A percentile compares a stretch with the other conserved stretches of the same genome.
These are phyloP conservation scores for Lerema accius DNA, from an alignment of 1,140 invertebrate species.

Conservation along the genomic window DNA sequence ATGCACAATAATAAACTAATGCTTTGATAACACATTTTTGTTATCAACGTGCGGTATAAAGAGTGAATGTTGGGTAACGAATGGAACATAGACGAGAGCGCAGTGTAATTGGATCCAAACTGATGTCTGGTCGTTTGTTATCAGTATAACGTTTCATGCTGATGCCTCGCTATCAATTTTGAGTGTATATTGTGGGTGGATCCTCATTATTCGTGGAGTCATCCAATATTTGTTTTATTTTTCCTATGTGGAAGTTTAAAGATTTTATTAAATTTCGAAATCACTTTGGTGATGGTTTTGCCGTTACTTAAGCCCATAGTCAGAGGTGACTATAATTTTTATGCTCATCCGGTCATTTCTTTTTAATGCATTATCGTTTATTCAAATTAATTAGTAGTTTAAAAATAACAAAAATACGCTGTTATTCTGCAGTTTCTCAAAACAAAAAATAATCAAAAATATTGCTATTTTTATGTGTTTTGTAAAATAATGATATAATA, in stretches of 20 bases:
- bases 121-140: constrained; percentile 64
- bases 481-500: too few relatives aligned
- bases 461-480: too few relatives aligned
- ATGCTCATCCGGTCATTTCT: too few relatives aligned
- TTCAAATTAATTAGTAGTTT: too few relatives aligned
- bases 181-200: constrained; percentile 43
- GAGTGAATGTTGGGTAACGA: constrained; percentile 48
- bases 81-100: constrained; percentile 48
- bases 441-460: too few relatives aligned
- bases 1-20: constrained; percentile 42
- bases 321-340: too few relatives aligned
- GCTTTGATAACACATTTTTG: constrained; percentile 39
- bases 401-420: too few relatives aligned
- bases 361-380: too few relatives aligned
- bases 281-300: too few relatives aligned
- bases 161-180: constrained; percentile 47
- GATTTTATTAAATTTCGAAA: too few relatives aligned
- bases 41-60: constrained; percentile 34
- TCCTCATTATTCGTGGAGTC: constrained; percentile 28
- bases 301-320: too few relatives aligned
- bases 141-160: constrained; percentile 51
- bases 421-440: too few relatives aligned
- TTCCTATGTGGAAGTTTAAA: neutral
- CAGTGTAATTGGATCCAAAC: constrained; percentile 63
- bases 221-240: neutral